Evolutionary conservation across 2,797 vertebrate species (phyloP).

Genomic region (Chromobotia macracanthus): DNA sequence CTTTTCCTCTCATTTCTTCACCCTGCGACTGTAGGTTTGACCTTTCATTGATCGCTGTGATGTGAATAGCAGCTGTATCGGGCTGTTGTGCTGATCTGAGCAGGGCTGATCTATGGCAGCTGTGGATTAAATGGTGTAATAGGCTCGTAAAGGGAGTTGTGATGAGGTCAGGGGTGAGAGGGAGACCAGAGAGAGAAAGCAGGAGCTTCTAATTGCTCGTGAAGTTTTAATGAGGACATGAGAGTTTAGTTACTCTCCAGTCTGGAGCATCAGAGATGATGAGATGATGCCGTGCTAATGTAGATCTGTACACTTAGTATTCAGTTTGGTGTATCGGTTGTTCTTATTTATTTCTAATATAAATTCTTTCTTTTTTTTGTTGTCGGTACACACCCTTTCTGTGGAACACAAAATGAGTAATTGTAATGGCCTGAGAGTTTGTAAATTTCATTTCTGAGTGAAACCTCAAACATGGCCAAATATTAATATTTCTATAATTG

Average conservation of each 20-base stretch:
- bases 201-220: slow-evolving; percentile 68
- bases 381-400: no score
- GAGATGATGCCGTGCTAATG: not conserved
- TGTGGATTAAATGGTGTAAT: slow-evolving; percentile 18
- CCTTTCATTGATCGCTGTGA: slow-evolving; percentile 2
- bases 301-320: not conserved
- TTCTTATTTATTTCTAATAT: not conserved
- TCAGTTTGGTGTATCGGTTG: not conserved
- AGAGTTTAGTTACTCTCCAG: slow-evolving; percentile 59
- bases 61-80: slow-evolving; percentile 19
- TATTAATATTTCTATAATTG: no score
- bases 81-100: slow-evolving; percentile 5
- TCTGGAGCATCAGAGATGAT: slow-evolving; percentile 8
- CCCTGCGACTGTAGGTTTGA: not conserved
- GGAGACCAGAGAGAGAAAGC: slow-evolving; percentile 54
- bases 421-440: no score
- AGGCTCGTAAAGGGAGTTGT: slow-evolving; percentile 26
- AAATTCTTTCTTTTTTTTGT: no score
- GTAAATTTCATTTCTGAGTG: no score
- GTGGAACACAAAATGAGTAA: no score
- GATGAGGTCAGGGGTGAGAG: slow-evolving; percentile 1
- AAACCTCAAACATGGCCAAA: no score
- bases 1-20: not conserved
- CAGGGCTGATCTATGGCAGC: slow-evolving; percentile 11
- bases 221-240: slow-evolving; percentile 72